Evolutionary conservation across 2,888 invertebrate genomes (phyloP), one percentile per base, ranked within the genome.

Genomic region (Drosophila kanekoi): DNA sequence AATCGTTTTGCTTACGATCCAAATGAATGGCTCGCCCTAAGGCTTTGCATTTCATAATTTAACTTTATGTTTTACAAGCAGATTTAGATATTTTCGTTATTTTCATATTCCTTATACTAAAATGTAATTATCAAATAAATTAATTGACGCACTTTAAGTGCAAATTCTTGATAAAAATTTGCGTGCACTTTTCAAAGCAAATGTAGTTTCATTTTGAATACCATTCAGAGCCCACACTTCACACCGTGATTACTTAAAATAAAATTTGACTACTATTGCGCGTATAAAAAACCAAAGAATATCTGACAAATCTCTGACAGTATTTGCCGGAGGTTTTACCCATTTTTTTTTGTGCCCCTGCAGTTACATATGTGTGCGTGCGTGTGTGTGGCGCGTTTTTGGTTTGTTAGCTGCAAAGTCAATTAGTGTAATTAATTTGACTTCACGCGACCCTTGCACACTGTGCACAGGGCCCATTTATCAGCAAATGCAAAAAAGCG

Each of bases 341-440:
- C 35, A 11, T n/a, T 4, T n/a, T 1, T 18, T 35, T 28, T 60
- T 64, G 16, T 38, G 1, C 0, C 20, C 0, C 2, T 28, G 14
- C 14, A 33, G 45, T 33, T 4, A 28, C 51, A 23, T 47, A n/a
- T 49, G n/a, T 35, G 4, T 49, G 33, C 47, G 45, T 41, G 35
- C 47, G 45, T 41, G 35, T 51, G 18, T 47, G 41, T 51, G 64
- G 4, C 40, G 56, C 64, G 51, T 52, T 77, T 73, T 75, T 68
- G 79, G 77, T 77, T 85, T 77, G 87, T 85, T 81, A 72, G 82
- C 68, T 81, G 69, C 78, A 87, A 81, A 82, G 77, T 82, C 89
- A 89, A 89, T 89, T 90, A 89, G 82, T 73, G 77, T 88, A 89
- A 89, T 89, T 90, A 90, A 90, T 86, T 81, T 81, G 72, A 70